These are phyloP conservation scores for Erebia ligea DNA, from an alignment of 2,888 invertebrate species.

Conservation along the genomic window DNA sequence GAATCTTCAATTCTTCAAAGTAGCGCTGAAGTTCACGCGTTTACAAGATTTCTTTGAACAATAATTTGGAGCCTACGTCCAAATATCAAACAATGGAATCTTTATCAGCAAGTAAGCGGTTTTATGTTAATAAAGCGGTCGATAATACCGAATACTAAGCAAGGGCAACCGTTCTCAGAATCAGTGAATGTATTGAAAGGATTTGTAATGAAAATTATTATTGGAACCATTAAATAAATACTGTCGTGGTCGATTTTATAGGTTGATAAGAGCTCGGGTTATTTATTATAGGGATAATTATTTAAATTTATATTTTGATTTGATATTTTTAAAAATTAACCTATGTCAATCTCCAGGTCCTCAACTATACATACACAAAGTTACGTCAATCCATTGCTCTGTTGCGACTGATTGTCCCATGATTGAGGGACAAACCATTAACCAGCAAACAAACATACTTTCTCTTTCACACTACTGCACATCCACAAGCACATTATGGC, in stretches of 20 bases:
- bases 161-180: neutral
- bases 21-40: neutral
- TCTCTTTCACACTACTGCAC: too few relatives aligned
- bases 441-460: too few relatives aligned
- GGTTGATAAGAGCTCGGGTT: too few relatives aligned
- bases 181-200: constrained; percentile 8
- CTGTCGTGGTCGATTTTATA: neutral
- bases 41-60: neutral
- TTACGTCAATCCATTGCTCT: too few relatives aligned
- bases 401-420: too few relatives aligned
- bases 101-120: constrained; percentile 12
- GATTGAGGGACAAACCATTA: too few relatives aligned
- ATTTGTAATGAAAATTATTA: neutral
- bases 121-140: constrained; percentile 20
- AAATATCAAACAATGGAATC: constrained; percentile 13
- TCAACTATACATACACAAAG: too few relatives aligned
- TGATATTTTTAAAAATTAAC: too few relatives aligned
- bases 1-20: neutral
- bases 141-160: constrained; percentile 17
- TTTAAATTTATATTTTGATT: too few relatives aligned
- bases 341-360: too few relatives aligned
- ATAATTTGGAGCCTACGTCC: neutral
- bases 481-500: too few relatives aligned
- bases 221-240: neutral
- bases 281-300: too few relatives aligned